A percentile compares a stretch with the other conserved stretches of the same genome.
These are phyloP conservation scores for Allacma fusca DNA, from an alignment of 2,888 invertebrate genomes.

Conservation along the genomic window DNA sequence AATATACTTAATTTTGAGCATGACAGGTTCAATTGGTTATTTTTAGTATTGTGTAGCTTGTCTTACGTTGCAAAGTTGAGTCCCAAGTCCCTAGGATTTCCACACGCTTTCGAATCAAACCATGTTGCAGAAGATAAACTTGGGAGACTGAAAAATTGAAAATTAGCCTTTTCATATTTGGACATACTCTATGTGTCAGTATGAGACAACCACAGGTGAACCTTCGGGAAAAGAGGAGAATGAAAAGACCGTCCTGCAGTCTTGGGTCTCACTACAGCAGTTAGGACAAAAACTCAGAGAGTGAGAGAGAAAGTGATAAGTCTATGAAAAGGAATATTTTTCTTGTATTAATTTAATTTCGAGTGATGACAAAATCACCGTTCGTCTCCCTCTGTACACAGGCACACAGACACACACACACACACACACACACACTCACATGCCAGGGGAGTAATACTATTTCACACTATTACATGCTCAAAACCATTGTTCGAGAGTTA, in stretches of 20 bases:
- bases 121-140: neutral
- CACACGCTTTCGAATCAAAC: neutral
- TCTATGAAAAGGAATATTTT: constrained; percentile 11
- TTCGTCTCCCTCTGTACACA: neutral
- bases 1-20: neutral
- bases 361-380: constrained; percentile 1
- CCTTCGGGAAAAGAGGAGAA: neutral
- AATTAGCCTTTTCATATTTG: neutral
- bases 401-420: neutral
- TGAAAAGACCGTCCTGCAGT: neutral
- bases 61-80: too few species aligned
- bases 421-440: neutral
- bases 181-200: neutral
- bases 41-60: neutral
- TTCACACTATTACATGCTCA: too few species aligned
- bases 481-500: too few species aligned
- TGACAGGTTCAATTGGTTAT: neutral
- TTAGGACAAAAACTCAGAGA: neutral
- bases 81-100: neutral
- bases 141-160: neutral
- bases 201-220: constrained; percentile 10
- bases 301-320: constrained; percentile 1
- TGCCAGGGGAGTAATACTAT: too few species aligned
- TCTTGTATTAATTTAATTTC: neutral
- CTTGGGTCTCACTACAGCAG: neutral